phyloP scores from a whole-genome alignment of 2,888 invertebrate genomes.

The Itoplectis maculator region DNA sequence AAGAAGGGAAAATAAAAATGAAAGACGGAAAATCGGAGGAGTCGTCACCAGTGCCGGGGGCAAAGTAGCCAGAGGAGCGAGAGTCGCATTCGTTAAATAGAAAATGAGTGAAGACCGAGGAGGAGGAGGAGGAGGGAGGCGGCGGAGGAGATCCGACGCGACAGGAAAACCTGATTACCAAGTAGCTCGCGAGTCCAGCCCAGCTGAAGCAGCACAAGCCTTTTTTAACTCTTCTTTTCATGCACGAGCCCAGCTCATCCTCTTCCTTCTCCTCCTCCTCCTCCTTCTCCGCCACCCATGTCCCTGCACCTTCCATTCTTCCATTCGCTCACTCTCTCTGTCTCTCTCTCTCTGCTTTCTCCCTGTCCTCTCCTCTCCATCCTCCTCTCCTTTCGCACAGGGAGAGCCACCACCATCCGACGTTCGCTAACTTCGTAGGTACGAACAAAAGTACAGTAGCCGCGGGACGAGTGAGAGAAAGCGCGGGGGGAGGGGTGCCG shows the following conservation, averaged over 20 bases:
- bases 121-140: constrained; percentile 15
- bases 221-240: constrained; percentile 64
- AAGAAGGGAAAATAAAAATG: constrained; percentile 22
- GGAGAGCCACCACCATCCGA: constrained; percentile 24
- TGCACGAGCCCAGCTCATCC: constrained; percentile 51
- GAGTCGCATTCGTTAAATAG: constrained; percentile 56
- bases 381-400: constrained; percentile 39
- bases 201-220: constrained; percentile 34
- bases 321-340: constrained; percentile 76
- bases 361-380: constrained; percentile 35
- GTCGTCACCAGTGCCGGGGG: not conserved
- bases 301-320: constrained; percentile 74
- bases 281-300: constrained; percentile 21
- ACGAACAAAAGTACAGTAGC: constrained; percentile 64
- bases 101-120: constrained; percentile 4
- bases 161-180: constrained; percentile 68
- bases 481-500: constrained; percentile 14
- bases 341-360: constrained; percentile 71
- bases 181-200: constrained; percentile 60
- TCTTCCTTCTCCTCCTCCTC: constrained; percentile 15
- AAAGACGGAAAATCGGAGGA: constrained; percentile 23
- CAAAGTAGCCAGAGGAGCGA: constrained; percentile 32
- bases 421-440: constrained; percentile 65
- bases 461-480: constrained; percentile 33
- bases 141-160: constrained; percentile 51